Evolutionary conservation across 2,797 vertebrate genomes (phyloP).

Genomic region (Thunnus albacares): DNA sequence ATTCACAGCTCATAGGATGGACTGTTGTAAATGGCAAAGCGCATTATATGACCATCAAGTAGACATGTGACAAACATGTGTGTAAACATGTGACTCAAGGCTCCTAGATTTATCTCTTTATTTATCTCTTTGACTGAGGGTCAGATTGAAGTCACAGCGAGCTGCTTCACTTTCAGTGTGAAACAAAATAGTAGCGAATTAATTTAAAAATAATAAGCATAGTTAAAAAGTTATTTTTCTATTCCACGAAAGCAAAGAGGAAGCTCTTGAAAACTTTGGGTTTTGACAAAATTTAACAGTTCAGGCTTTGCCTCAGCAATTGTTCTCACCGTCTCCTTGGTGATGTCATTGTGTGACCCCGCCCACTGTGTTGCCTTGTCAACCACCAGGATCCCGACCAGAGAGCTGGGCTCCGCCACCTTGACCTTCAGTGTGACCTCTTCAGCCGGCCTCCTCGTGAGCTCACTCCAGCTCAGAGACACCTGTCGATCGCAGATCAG

Average conservation of each 20-base stretch:
- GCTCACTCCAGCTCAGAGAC: constrained; percentile 88
- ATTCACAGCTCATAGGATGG: background rate
- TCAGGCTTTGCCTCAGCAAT: too few species aligned
- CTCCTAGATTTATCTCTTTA: too few species aligned
- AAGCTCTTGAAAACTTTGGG: too few species aligned
- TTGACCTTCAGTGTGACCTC: constrained; percentile 84
- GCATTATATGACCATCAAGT: background rate
- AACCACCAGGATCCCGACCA: constrained; percentile 90
- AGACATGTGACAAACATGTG: too few species aligned
- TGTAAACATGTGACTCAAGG: background rate
- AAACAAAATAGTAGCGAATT: too few species aligned
- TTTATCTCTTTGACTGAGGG: background rate
- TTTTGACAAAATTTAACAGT: too few species aligned
- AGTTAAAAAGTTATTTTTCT: too few species aligned
- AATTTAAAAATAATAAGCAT: too few species aligned
- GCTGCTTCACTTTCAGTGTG: background rate
- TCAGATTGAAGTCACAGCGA: background rate
- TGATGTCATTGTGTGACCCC: constrained; percentile 87
- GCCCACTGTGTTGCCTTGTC: constrained; percentile 88
- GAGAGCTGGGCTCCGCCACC: constrained; percentile 84
- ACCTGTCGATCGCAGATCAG: constrained; percentile 80
- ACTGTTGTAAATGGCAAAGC: background rate
- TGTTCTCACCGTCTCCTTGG: constrained; percentile 85
- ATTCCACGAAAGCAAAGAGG: too few species aligned
- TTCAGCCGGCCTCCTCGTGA: constrained; percentile 81